A percentile compares a stretch with the other conserved stretches of the same genome.
phyloP scores from a whole-genome alignment of 2,113 vertebrate genomes.

The Neopipo cinnamomea region DNA sequence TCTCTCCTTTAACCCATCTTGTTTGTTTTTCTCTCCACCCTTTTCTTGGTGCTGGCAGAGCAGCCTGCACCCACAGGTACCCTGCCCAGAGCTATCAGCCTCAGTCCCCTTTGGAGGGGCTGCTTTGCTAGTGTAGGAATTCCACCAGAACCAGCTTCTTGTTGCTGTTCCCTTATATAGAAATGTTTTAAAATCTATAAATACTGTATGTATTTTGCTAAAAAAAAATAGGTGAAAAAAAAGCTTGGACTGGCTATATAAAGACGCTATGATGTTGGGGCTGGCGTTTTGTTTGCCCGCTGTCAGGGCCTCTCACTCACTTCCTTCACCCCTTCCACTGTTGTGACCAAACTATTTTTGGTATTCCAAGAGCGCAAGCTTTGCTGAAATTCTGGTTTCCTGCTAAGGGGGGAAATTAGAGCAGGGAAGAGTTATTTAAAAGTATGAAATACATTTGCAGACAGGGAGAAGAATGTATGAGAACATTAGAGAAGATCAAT shows the following conservation, averaged over 20 bases:
- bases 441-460: background rate
- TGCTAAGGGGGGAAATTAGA: constrained; percentile 12
- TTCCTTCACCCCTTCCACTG: constrained; percentile 50
- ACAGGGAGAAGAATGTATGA: background rate
- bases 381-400: constrained; percentile 50
- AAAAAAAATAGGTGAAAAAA: background rate
- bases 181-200: constrained; percentile 49
- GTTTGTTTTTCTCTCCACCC: background rate
- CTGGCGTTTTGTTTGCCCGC: background rate
- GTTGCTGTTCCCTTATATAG: constrained; percentile 28
- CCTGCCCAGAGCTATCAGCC: background rate
- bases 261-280: background rate
- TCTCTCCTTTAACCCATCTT: background rate
- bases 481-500: background rate
- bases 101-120: background rate
- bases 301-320: background rate
- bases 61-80: background rate
- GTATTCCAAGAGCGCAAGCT: constrained; percentile 28
- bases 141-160: constrained; percentile 34
- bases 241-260: background rate
- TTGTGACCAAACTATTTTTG: constrained; percentile 38
- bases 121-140: background rate
- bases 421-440: background rate
- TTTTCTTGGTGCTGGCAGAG: background rate
- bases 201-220: constrained; percentile 24